A percentile compares a stretch with the other conserved stretches of the same genome.
Conservation (phyloP, 2,113 vertebrate species). For the Dicaeum eximium region DNA sequence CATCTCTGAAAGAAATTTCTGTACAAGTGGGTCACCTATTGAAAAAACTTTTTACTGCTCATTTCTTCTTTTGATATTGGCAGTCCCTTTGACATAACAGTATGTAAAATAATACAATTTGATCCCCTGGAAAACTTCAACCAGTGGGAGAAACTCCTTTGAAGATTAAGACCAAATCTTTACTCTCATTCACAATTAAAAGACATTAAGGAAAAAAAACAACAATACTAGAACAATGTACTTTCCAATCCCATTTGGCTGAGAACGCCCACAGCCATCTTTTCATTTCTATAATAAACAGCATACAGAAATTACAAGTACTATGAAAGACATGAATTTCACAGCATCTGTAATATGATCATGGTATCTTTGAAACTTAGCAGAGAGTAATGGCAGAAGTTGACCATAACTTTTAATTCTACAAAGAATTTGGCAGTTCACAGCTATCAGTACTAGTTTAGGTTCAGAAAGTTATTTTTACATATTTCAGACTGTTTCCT, state of each 20-base stretch:
- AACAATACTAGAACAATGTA: neutral
- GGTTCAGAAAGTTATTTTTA: neutral
- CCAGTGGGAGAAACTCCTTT: neutral
- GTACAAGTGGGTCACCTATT: neutral
- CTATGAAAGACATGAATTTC: neutral
- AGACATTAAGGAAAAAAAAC: neutral
- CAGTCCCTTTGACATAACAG: neutral
- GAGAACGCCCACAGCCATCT: neutral
- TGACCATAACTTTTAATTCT: neutral
- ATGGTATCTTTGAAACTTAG: neutral
- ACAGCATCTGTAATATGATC: neutral
- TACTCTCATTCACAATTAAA: neutral
- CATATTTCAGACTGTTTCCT: neutral
- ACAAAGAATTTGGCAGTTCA: neutral
- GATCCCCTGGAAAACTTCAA: neutral
- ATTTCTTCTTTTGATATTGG: neutral
- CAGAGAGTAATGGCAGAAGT: neutral
- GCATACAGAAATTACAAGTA: neutral
- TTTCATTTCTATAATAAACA: neutral
- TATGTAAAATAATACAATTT: neutral
- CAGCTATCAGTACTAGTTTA: neutral
- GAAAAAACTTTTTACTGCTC: neutral
- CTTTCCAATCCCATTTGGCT: neutral
- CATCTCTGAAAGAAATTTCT: neutral
- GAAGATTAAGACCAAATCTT: neutral